A percentile compares a stretch with the other conserved stretches of the same genome.
Conservation (phyloP, 2,797 vertebrate genomes). For the Arnoldichthys spilopterus region DNA sequence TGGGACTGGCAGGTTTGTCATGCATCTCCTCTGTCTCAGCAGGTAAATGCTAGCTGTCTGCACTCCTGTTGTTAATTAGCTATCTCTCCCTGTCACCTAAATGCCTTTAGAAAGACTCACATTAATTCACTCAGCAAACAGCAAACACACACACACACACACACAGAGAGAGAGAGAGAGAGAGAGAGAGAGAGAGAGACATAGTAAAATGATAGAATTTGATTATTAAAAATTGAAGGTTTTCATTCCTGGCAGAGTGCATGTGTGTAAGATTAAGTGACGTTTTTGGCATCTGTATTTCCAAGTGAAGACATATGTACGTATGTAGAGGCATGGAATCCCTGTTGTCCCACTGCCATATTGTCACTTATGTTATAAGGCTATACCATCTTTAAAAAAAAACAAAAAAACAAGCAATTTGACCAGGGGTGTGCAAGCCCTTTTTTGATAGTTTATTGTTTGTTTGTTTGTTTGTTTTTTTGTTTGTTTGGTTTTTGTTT, state of each 20-base stretch:
- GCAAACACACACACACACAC: constrained; percentile 6
- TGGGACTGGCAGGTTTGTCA: constrained; percentile 38
- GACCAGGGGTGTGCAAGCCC: too few relatives aligned
- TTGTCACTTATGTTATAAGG: too few relatives aligned
- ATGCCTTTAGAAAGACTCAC: constrained; percentile 48
- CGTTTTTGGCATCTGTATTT: too few relatives aligned
- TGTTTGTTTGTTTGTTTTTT: too few relatives aligned
- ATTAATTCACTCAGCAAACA: constrained; percentile 28
- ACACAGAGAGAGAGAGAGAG: not conserved
- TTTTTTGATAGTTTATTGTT: too few relatives aligned
- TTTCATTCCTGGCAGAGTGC: constrained; percentile 13
- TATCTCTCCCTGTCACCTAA: constrained; percentile 60
- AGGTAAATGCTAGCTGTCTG: constrained; percentile 58
- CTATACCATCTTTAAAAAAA: too few relatives aligned
- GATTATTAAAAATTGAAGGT: constrained; percentile 18
- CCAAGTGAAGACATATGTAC: too few relatives aligned
- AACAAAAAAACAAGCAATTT: too few relatives aligned
- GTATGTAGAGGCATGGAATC: not conserved
- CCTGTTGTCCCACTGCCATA: not conserved
- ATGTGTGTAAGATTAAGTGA: not conserved
- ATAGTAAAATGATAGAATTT: too few relatives aligned
- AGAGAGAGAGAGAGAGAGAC: not conserved
- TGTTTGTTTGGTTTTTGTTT: too few relatives aligned
- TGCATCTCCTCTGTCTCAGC: constrained; percentile 43
- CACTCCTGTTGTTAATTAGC: constrained; percentile 66